Percentiles rank a stretch among this genome's conserved stretches.
Conservation (phyloP, 1,140 invertebrate genomes). For the Bombus sibiricus region DNA sequence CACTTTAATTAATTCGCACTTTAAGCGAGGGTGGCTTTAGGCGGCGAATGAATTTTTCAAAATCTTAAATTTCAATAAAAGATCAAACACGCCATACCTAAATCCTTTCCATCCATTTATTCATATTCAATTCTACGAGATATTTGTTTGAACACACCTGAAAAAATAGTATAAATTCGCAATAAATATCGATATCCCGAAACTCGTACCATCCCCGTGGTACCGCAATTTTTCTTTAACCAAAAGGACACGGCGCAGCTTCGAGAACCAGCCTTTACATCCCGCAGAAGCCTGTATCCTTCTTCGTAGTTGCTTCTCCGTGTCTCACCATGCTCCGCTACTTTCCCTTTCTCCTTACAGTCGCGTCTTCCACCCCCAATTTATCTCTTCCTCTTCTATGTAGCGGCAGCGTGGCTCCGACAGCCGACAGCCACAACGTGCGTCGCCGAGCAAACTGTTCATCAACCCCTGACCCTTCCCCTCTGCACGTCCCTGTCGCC, state of each 20-base stretch:
- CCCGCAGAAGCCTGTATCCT: not conserved
- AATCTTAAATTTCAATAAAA: too few relatives aligned
- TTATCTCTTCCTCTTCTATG: slow-evolving; percentile 59
- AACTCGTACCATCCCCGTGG: too few relatives aligned
- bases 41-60: too few relatives aligned
- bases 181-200: not conserved
- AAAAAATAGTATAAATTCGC: too few relatives aligned
- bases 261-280: not conserved
- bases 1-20: too few relatives aligned
- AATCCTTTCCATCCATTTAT: too few relatives aligned
- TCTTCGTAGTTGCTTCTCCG: too few relatives aligned
- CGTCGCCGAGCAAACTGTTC: slow-evolving; percentile 70
- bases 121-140: too few relatives aligned
- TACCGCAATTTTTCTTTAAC: not conserved
- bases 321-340: not conserved
- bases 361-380: slow-evolving; percentile 38
- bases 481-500: slow-evolving; percentile 7
- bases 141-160: too few relatives aligned
- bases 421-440: slow-evolving; percentile 70
- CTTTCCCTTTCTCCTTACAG: slow-evolving; percentile 33
- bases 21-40: too few relatives aligned
- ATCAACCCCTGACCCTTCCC: slow-evolving; percentile 52
- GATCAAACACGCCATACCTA: too few relatives aligned
- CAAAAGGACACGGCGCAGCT: not conserved
- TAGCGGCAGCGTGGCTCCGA: slow-evolving; percentile 62